Base-by-base conservation (phyloP, 2,888 invertebrate genomes). In the Thyatira batis region DNA sequence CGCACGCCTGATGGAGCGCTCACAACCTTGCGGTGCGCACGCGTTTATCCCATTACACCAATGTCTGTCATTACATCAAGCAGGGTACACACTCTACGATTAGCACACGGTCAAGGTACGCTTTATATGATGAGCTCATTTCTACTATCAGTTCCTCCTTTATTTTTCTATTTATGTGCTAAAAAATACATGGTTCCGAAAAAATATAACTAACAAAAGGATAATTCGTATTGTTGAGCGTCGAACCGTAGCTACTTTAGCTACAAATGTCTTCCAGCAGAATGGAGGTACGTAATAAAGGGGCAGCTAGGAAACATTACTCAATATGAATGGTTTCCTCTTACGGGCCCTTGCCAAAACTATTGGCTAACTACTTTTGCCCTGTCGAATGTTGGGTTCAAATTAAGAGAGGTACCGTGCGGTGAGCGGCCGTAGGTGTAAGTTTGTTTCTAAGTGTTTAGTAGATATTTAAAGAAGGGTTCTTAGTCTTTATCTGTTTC, bases 11-110 rank as follows among this genome's bases (percentile, higher is more conserved):
- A 78, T 80, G 81, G 84, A 75, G 71, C 80, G 68, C 82, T 80
- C 83, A 82, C 89, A 89, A 89, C 91, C 91, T 91, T 90, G 91
- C 84, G 80, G 78, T 84, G 84, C 85, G 85, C 78, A 80, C 80
- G 80, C 90, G 83, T 84, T 91, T 91, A 91, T 91, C 82, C 85
- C 88, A 91, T 91, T 90, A 89, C 78, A 76, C 82, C 85, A 82
- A 82, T 86, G 84, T 79, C 85, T 86, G 84, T 78, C 79, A 84
- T 85, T 84, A 84, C 77, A 78, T 78, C 76, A 80, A 84, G 80
- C 80, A 81, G 82, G 82, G 85, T 84, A 83, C 77, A 72, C 75
- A 73, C 67, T 58, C 59, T 67, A 65, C 74, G 76, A 85, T 87
- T 86, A 85, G 84, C 82, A 73, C 88, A 90, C 85, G 88, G 89